Evolutionary conservation across 2,888 invertebrate species (phyloP).

Genomic region (Thyatira batis): DNA sequence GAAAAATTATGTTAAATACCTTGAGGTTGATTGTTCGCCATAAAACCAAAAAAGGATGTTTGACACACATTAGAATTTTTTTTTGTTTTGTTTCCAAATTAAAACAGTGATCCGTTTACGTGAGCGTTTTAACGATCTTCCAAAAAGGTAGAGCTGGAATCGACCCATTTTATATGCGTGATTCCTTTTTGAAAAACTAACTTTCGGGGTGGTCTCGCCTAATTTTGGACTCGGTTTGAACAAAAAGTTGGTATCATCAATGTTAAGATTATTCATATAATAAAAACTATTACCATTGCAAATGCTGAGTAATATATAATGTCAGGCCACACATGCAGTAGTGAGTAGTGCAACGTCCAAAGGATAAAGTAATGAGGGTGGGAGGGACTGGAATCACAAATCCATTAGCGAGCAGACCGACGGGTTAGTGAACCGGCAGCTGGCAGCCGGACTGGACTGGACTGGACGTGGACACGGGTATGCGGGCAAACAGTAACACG

Average conservation of each 20-base stretch:
- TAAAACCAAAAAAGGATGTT: constrained; percentile 26
- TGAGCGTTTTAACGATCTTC: not conserved
- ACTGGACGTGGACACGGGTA: constrained; percentile 24
- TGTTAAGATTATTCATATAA: too few species aligned
- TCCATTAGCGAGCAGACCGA: constrained; percentile 46
- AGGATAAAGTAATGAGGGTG: constrained; percentile 5
- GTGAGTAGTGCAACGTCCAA: not conserved
- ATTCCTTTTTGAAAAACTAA: not conserved
- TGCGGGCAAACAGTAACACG: constrained; percentile 41
- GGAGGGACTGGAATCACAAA: constrained; percentile 36
- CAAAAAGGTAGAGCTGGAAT: not conserved
- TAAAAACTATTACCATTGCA: too few species aligned
- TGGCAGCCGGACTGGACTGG: constrained; percentile 34
- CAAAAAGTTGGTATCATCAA: too few species aligned
- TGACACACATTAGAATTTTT: constrained; percentile 28
- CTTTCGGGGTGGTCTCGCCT: not conserved
- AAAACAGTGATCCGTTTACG: not conserved
- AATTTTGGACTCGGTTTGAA: not conserved
- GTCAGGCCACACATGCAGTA: not conserved
- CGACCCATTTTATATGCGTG: not conserved
- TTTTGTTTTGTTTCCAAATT: not conserved
- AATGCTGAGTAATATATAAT: too few species aligned
- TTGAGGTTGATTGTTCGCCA: constrained; percentile 30
- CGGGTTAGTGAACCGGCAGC: constrained; percentile 67
- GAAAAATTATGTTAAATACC: constrained; percentile 45